Conservation (phyloP, 2,797 vertebrate genomes). For the Neoniphon sammara region DNA sequence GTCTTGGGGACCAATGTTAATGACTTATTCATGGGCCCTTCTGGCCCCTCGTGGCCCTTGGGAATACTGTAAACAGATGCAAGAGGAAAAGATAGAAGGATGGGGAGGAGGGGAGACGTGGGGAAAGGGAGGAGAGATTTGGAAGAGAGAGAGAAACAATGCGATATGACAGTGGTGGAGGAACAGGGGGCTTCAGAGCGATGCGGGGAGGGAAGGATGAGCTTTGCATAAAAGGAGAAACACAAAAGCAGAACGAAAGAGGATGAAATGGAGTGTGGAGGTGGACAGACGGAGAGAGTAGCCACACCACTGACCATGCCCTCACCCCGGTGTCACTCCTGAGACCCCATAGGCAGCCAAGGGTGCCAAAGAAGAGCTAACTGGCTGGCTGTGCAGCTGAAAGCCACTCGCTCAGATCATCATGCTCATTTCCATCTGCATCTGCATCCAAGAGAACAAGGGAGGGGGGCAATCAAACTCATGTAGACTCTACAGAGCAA, state of each 20-base stretch:
- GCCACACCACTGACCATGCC: conserved; percentile 27
- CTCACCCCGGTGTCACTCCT: conserved; percentile 29
- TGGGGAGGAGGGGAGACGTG: conserved; percentile 42
- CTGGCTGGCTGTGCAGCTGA: conserved; percentile 35
- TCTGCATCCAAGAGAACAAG: conserved; percentile 29
- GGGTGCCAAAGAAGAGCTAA: conserved; percentile 32
- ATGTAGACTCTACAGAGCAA: conserved; percentile 13
- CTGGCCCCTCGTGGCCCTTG: conserved; percentile 73
- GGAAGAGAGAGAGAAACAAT: conserved; percentile 51
- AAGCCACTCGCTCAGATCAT: conserved; percentile 30
- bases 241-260: conserved; percentile 45
- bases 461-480: not conserved
- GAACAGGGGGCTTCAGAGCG: not conserved
- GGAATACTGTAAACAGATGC: conserved; percentile 80
- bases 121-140: conserved; percentile 43
- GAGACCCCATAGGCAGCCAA: conserved; percentile 23
- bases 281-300: conserved; percentile 3
- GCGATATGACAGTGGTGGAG: conserved; percentile 27
- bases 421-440: conserved; percentile 29
- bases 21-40: conserved; percentile 83
- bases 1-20: conserved; percentile 77
- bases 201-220: conserved; percentile 1
- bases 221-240: conserved; percentile 47
- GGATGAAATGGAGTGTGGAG: conserved; percentile 30
- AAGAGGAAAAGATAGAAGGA: conserved; percentile 54